Base-by-base conservation (phyloP, 1,140 invertebrate species). In the Aphis craccivora region DNA sequence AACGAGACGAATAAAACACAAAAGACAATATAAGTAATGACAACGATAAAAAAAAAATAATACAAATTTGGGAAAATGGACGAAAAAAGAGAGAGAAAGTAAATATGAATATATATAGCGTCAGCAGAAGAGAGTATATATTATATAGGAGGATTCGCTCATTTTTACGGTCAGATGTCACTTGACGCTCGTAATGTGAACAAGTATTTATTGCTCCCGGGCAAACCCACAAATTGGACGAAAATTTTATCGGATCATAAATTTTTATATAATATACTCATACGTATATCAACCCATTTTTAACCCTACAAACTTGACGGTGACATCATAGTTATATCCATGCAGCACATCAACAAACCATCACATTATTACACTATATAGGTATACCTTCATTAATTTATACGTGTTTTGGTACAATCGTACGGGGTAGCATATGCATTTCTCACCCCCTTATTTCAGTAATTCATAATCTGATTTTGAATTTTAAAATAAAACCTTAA, bases 121-220 rank as follows among this genome's bases (percentile, higher is more conserved):
- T 48, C 23, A 43, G 37, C 40, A 84, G 43, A 23, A 18, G 84
- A 25, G 3, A 14, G 84, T 45, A 40, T 35, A 83, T 43, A 25
- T 81, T 83, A 83, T 76, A 35, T 86, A 37, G 48, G 88, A 22
- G 23, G 45, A 48, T 55, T 89, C 35, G 88, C 22, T 55, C 88
- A n/a, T 89, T 53, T 89, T 89, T 89, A 89, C 51, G 88, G 51
- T 37, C 48, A 35, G 23, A 53, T n/a, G 88, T 89, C 88, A 89
- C 88, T 89, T 55, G 22, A 89, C 87, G n/a, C 86, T 22, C 88
- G 20, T 89, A 88, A 88, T 89, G 51, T 23, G 48, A 37, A 89
- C 51, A 48, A 89, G 88, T 89, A 89, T 90, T 90, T 90, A 90
- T 90, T 90, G 89, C 35, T 30, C 25, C 23, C 35, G 22, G 53